Evolutionary conservation across 2,797 vertebrate species (phyloP).

Genomic region (Erethizon dorsatum): DNA sequence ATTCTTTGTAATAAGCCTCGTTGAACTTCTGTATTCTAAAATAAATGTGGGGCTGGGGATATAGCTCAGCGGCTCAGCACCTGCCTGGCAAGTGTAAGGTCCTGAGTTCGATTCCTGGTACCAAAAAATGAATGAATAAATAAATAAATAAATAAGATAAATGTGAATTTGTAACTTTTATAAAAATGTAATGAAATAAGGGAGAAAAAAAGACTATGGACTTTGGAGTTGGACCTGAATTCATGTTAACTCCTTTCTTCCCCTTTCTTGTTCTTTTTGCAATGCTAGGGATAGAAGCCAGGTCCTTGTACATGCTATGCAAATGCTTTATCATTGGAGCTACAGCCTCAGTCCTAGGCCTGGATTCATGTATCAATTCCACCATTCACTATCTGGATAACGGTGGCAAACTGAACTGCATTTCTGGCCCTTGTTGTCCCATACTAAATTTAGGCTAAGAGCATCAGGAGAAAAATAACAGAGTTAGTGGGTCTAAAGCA

Average conservation of each 20-base stretch:
- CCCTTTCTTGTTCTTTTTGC: background rate
- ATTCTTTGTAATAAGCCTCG: constrained; percentile 37
- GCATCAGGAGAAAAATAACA: constrained; percentile 23
- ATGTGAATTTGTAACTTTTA: constrained; percentile 29
- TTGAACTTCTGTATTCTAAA: background rate
- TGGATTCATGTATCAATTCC: constrained; percentile 26
- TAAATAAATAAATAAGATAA: too few relatives aligned
- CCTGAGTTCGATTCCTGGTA: too few relatives aligned
- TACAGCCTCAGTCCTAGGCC: background rate
- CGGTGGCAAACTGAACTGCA: background rate
- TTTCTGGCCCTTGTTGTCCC: constrained; percentile 13
- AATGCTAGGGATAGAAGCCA: background rate
- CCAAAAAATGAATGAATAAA: too few relatives aligned
- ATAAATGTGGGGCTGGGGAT: background rate
- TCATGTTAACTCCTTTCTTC: background rate
- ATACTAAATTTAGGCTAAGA: constrained; percentile 20
- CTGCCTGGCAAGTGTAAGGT: too few relatives aligned
- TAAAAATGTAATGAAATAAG: constrained; percentile 54
- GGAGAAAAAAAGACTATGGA: background rate
- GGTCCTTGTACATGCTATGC: background rate
- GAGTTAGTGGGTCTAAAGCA: constrained; percentile 7
- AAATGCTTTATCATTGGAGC: background rate
- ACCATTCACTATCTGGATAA: background rate
- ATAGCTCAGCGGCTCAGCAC: too few relatives aligned
- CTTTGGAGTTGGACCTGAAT: background rate